A percentile compares a stretch with the other conserved stretches of the same genome.
Conservation (phyloP, 2,113 vertebrate species). For the Haemorhous mexicanus region DNA sequence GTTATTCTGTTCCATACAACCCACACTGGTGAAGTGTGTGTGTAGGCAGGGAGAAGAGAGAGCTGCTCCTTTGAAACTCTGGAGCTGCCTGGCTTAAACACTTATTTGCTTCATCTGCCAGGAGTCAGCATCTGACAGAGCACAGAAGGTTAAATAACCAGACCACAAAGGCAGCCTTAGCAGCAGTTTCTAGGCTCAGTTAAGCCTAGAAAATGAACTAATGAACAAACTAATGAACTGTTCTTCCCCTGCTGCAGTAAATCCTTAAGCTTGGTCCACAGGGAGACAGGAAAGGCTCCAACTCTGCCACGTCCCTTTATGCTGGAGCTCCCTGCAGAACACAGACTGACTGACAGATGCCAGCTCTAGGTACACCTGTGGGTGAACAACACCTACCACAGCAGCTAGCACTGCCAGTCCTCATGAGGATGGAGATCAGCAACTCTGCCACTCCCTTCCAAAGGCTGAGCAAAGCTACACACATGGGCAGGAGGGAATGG, state of each 20-base stretch:
- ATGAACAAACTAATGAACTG: not conserved
- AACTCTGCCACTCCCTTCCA: not conserved
- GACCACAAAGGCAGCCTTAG: not conserved
- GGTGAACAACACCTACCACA: not conserved
- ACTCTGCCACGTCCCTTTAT: not conserved
- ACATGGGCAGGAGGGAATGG: no score
- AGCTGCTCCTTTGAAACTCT: not conserved
- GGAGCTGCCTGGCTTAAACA: not conserved
- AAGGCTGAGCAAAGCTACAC: not conserved
- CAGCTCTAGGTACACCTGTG: no score
- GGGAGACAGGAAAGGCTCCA: not conserved
- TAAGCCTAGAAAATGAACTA: no score
- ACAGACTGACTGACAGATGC: not conserved
- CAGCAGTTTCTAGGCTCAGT: not conserved
- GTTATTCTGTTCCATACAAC: not conserved
- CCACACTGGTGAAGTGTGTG: not conserved
- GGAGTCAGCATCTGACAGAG: not conserved
- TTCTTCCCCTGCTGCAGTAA: not conserved
- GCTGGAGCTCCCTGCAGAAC: not conserved
- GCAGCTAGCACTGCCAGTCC: not conserved
- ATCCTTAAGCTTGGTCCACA: not conserved
- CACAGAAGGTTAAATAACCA: not conserved
- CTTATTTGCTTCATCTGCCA: not conserved
- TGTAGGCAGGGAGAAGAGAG: accelerated
- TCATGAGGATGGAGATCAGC: not conserved